These are phyloP conservation scores for Mythimna lalbum DNA, from an alignment of 2,888 invertebrate genomes.

Conservation along the genomic window DNA sequence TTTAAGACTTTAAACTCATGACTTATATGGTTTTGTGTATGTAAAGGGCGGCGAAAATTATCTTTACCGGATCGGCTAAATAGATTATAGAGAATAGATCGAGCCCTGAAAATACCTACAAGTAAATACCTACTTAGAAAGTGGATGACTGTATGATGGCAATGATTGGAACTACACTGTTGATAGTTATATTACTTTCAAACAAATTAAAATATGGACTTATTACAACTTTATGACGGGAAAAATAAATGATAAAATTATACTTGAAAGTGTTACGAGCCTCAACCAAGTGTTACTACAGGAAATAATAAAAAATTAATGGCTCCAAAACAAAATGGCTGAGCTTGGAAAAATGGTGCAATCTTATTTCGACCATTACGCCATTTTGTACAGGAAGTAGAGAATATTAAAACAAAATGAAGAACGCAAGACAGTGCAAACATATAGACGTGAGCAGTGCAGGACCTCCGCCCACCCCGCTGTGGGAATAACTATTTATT, in stretches of 20 bases:
- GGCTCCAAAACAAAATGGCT: slow-evolving; percentile 30
- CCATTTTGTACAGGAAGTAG: slow-evolving; percentile 26
- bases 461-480: slow-evolving; percentile 71
- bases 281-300: slow-evolving; percentile 46
- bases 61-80: no score
- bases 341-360: neutral
- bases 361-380: neutral
- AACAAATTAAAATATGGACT: neutral
- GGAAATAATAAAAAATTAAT: slow-evolving; percentile 26
- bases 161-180: neutral
- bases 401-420: neutral
- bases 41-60: no score
- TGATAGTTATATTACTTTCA: neutral
- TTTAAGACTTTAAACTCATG: no score
- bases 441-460: slow-evolving; percentile 73
- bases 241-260: neutral
- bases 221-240: neutral
- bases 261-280: slow-evolving; percentile 27
- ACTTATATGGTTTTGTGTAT: no score
- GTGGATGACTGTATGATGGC: neutral
- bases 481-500: slow-evolving; percentile 67
- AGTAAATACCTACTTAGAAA: no score
- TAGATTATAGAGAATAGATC: no score
- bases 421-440: slow-evolving; percentile 82
- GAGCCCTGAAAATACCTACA: no score